Percentiles rank a stretch among this genome's conserved stretches.
These are phyloP conservation scores for Syngnathus rostellatus DNA, from an alignment of 2,797 vertebrate genomes.

Conservation along the genomic window DNA sequence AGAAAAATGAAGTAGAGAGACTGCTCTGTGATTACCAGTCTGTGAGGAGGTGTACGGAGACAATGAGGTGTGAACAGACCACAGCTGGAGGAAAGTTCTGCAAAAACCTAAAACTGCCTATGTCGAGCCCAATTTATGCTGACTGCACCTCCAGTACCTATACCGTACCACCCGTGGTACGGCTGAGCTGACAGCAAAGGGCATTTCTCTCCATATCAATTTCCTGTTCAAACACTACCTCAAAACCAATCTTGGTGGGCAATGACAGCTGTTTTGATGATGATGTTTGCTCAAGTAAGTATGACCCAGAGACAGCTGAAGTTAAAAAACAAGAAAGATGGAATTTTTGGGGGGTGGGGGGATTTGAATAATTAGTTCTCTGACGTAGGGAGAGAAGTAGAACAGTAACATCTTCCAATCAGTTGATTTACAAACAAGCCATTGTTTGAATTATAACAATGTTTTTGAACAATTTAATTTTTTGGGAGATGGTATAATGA, in stretches of 20 bases:
- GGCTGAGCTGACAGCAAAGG: slow-evolving; percentile 31
- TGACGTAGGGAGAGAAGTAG: not conserved
- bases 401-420: not conserved
- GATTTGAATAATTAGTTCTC: not conserved
- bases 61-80: slow-evolving; percentile 61
- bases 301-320: slow-evolving; percentile 25
- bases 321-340: not conserved
- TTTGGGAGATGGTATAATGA: no score
- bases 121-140: slow-evolving; percentile 28
- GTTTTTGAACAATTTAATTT: no score
- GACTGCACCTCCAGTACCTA: slow-evolving; percentile 23
- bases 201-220: slow-evolving; percentile 42
- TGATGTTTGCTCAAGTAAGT: slow-evolving; percentile 39
- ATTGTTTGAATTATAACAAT: not conserved
- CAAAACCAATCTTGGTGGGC: slow-evolving; percentile 27
- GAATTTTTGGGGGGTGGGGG: no score
- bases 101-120: slow-evolving; percentile 24
- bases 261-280: slow-evolving; percentile 42
- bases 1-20: slow-evolving; percentile 40
- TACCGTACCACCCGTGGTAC: slow-evolving; percentile 16
- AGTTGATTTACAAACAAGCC: not conserved
- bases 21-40: slow-evolving; percentile 52
- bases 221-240: slow-evolving; percentile 42
- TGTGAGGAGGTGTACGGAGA: slow-evolving; percentile 52
- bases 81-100: slow-evolving; percentile 32